Evolutionary conservation across 2,888 invertebrate genomes (phyloP).

Genomic region (Phania funesta): DNA sequence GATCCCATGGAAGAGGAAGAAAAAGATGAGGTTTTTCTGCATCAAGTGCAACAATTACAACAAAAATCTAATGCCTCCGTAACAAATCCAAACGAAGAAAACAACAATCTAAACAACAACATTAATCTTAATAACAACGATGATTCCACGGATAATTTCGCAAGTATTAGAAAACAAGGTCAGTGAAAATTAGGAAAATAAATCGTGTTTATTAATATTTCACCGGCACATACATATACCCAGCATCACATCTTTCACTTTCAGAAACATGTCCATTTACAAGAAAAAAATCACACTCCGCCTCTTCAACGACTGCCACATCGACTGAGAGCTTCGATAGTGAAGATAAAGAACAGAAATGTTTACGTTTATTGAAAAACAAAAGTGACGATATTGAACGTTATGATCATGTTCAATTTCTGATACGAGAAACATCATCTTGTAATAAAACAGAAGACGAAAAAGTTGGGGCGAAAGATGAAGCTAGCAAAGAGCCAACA

Average conservation of each 20-base stretch:
- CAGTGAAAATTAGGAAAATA: neutral
- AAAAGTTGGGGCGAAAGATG: conserved; percentile 81
- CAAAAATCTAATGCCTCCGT: conserved; percentile 59
- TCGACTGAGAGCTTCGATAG: conserved; percentile 72
- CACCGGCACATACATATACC: too few relatives aligned
- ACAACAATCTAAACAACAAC: conserved; percentile 66
- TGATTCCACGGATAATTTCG: conserved; percentile 67
- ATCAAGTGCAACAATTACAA: conserved; percentile 68
- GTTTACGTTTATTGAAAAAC: conserved; percentile 78
- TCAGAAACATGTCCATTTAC: conserved; percentile 68
- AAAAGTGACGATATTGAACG: conserved; percentile 80
- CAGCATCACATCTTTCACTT: too few relatives aligned
- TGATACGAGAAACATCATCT: conserved; percentile 91
- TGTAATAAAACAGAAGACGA: conserved; percentile 82
- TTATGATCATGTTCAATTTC: conserved; percentile 94
- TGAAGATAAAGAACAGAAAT: conserved; percentile 76
- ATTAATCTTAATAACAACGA: conserved; percentile 72
- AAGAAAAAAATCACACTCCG: conserved; percentile 68
- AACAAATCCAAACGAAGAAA: conserved; percentile 59
- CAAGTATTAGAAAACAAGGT: conserved; percentile 65
- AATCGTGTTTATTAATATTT: too few relatives aligned
- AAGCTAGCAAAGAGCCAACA: conserved; percentile 75
- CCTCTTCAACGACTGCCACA: conserved; percentile 61
- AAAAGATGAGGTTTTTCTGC: conserved; percentile 72
- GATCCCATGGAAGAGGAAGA: conserved; percentile 82